Base-by-base conservation (phyloP, 2,888 invertebrate genomes). In the Xylota sylvarum region DNA sequence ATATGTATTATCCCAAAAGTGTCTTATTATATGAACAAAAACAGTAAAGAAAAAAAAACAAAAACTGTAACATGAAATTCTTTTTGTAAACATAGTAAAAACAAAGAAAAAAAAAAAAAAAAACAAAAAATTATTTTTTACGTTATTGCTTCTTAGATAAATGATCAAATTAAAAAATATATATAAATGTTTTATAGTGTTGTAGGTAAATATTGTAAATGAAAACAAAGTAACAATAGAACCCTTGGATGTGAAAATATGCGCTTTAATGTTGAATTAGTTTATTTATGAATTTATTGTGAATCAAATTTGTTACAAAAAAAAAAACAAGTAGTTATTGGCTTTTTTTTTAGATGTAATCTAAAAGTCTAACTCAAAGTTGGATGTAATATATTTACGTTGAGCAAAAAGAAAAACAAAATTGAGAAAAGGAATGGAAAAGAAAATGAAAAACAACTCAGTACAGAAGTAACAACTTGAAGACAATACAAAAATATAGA, bases 141-240 rank as follows among this genome's bases (percentile, higher is more conserved):
- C 52, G 60, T 78, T 82, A 73, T 73, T 77, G 86, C 86, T 86
- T 86, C 73, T 77, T 82, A 86, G 86, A 77, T 86, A 82, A 86
- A 56, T 17, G 43, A 80, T 80, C 19, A 86, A 86, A 82, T 78
- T 73, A 12, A 74, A 69, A 60, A 55, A 67, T 58, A 74, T 23
- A 74, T 43, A 46, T 87, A 70, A 77, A 80, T 77, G 80, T 87
- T 76, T 80, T 84, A 79, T 79, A 79, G 60, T 43, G 37, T 69
- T 19, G 43, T 79, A 50, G 55, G 17, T 60, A 58, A 23, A 65
- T 69, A 73, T 78, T 79, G 43, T 32, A 55, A 76, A 30, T 60
- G 46, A 19, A 67, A 81, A 60, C 65, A 60, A 65, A 48, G 9
- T 62, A 74, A 64, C 27, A 50, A 14, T 62, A 10, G 4, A 74